Percentiles rank a stretch among this genome's conserved stretches.
phyloP scores from a whole-genome alignment of 2,888 invertebrate genomes.

The Tiliacea aurago region DNA sequence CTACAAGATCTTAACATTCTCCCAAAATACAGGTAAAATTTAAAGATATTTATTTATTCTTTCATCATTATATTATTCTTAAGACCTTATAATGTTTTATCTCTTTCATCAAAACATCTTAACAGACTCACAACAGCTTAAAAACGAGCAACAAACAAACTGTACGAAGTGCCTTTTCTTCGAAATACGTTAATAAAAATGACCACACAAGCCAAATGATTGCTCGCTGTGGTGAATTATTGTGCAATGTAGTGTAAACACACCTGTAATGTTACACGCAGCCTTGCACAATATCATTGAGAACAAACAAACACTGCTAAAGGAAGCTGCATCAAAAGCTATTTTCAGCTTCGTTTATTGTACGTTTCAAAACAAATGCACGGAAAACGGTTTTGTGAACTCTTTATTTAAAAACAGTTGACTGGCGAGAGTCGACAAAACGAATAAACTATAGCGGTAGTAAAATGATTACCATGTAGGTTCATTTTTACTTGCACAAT shows the following conservation, averaged over 20 bases:
- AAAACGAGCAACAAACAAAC: slow-evolving; percentile 20
- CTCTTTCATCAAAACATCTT: neutral
- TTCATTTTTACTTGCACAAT: slow-evolving; percentile 4
- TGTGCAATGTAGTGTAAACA: slow-evolving; percentile 39
- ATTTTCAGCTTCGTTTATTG: slow-evolving; percentile 46
- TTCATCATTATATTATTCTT: neutral
- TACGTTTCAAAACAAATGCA: slow-evolving; percentile 41
- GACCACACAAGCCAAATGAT: slow-evolving; percentile 22
- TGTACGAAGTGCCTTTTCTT: slow-evolving; percentile 2
- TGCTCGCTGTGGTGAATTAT: slow-evolving; percentile 44
- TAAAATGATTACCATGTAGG: slow-evolving; percentile 19
- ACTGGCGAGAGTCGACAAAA: slow-evolving; percentile 9
- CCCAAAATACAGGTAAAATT: neutral
- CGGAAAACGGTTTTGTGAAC: slow-evolving; percentile 31
- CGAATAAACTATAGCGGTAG: slow-evolving; percentile 8
- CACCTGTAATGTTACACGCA: slow-evolving; percentile 39
- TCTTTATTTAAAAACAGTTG: slow-evolving; percentile 40
- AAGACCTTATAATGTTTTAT: slow-evolving; percentile 1
- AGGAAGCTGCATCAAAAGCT: slow-evolving; percentile 46
- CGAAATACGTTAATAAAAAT: slow-evolving; percentile 32
- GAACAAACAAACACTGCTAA: slow-evolving; percentile 49
- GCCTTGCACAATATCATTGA: slow-evolving; percentile 52
- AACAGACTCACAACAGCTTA: slow-evolving; percentile 1
- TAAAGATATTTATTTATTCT: neutral
- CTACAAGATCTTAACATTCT: neutral